phyloP scores from a whole-genome alignment of 1,140 invertebrate genomes.

The Popillia japonica region DNA sequence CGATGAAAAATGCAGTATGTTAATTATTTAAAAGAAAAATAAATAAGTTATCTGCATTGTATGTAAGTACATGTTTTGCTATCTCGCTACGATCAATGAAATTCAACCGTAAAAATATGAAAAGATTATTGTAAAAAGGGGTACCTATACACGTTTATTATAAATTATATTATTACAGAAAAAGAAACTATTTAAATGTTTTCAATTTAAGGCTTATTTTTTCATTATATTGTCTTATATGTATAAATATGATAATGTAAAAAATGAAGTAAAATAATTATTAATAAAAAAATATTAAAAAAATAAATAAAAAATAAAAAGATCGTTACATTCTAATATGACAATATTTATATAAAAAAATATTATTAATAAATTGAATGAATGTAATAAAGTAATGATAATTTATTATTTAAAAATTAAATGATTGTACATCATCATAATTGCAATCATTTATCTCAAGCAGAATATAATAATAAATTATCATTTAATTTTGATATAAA shows the following conservation, averaged over 20 bases:
- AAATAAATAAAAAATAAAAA: neutral
- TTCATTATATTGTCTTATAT: conserved; percentile 6
- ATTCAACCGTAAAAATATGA: neutral
- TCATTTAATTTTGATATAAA: neutral
- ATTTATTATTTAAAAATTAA: neutral
- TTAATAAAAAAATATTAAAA: neutral
- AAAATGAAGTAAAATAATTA: neutral
- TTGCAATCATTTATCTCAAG: too few species aligned
- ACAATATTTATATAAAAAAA: conserved; percentile 7
- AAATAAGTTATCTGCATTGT: neutral
- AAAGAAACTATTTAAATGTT: neutral
- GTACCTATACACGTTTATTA: neutral
- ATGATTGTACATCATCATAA: too few species aligned
- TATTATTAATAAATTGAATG: neutral
- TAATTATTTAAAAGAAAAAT: conserved; percentile 2
- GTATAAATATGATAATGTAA: conserved; percentile 7
- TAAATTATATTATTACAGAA: neutral
- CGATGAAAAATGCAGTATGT: conserved; percentile 10
- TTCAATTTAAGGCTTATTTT: conserved; percentile 19
- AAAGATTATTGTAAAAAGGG: neutral
- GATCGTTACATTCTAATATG: neutral
- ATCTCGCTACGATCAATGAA: neutral
- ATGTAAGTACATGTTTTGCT: conserved; percentile 5
- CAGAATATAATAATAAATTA: neutral
- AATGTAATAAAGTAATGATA: conserved; percentile 2